Base-by-base conservation (phyloP, 2,113 vertebrate genomes). In the Rhagologus leucostigma region DNA sequence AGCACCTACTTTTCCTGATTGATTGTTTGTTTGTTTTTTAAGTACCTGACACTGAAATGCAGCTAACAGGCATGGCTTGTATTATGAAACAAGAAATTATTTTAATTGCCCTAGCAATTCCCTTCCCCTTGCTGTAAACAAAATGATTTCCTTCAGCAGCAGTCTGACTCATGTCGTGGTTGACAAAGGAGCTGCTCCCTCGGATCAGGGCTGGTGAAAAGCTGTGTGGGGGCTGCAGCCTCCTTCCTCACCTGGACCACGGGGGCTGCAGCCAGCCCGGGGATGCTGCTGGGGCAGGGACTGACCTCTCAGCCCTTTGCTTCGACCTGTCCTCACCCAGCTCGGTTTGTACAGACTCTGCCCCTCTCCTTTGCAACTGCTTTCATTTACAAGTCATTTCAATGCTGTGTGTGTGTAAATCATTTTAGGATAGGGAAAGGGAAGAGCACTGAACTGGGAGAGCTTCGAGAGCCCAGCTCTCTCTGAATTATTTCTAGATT, bases 31-130 rank as follows among this genome's bases (percentile, higher is more conserved):
- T 88, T 93, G 71, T 53, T 94, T 82, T 87, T 88, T 84, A 81
- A 89, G 79, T 77, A 94, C 92, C 95, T 94, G 88, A 77, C 69
- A 88, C 85, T 44, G 85, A 96, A 96, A 92, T 10, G 64, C 88
- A 92, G 76, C 55, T 74, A 94, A 70, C 75, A 96, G 55, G 50
- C 90, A 46, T 2, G 68, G 56, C 75, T 86, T 44, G 47, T 83
- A 95, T 93, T 95, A 86, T 86, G 95, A 97, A 96, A 94, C 76
- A 94, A 95, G 87, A 86, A 95, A 93, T 97, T 95, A 84, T 94
- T 96, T 93, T 96, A 96, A 95, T 96, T 95, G 93, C 90, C 81
- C 55, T 63, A 70, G 85, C 94, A 93, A 95, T 97, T 97, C 90
- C 65, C 81, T 89, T 91, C 81, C 56, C 79, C 4, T 80, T 37